phyloP scores from a whole-genome alignment of 1,140 invertebrate species.

The Drosophila rhopaloa region DNA sequence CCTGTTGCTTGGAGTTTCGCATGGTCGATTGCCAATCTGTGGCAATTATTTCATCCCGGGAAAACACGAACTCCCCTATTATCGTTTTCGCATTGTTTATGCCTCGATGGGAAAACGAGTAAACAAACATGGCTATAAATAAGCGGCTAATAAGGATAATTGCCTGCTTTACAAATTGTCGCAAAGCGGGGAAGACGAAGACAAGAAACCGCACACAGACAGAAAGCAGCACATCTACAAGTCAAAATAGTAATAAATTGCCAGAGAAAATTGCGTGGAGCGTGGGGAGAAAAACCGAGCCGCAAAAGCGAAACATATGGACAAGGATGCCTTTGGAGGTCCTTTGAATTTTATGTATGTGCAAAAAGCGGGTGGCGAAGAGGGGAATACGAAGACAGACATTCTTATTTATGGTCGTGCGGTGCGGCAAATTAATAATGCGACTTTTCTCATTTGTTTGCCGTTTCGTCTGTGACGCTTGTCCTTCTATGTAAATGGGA shows the following conservation, averaged over 20 bases:
- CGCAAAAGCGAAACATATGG: conserved; percentile 62
- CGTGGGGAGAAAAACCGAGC: conserved; percentile 25
- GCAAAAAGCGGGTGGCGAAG: conserved; percentile 15
- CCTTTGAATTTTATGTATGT: conserved; percentile 68
- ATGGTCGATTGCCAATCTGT: conserved; percentile 29
- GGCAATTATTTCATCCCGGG: conserved; percentile 33
- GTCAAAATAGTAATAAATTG: conserved; percentile 83
- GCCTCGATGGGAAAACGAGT: conserved; percentile 61
- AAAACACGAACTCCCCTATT: conserved; percentile 25
- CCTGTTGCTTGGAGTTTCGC: conserved; percentile 55
- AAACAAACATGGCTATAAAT: conserved; percentile 79
- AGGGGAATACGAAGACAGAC: conserved; percentile 31
- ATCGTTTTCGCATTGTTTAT: conserved; percentile 57
- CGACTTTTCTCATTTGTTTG: conserved; percentile 73
- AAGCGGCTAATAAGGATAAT: conserved; percentile 82
- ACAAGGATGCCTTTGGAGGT: conserved; percentile 64
- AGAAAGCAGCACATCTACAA: conserved; percentile 55
- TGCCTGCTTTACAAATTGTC: conserved; percentile 81
- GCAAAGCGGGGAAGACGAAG: conserved; percentile 3
- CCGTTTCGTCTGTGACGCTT: conserved; percentile 14
- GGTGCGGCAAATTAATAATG: conserved; percentile 82
- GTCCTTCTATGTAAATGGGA: conserved; percentile 52
- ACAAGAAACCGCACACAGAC: conserved; percentile 15
- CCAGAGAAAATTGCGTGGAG: conserved; percentile 65
- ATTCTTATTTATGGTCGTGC: conserved; percentile 77